phyloP scores from a whole-genome alignment of 2,113 vertebrate genomes.

The Herpetotheres cachinnans region DNA sequence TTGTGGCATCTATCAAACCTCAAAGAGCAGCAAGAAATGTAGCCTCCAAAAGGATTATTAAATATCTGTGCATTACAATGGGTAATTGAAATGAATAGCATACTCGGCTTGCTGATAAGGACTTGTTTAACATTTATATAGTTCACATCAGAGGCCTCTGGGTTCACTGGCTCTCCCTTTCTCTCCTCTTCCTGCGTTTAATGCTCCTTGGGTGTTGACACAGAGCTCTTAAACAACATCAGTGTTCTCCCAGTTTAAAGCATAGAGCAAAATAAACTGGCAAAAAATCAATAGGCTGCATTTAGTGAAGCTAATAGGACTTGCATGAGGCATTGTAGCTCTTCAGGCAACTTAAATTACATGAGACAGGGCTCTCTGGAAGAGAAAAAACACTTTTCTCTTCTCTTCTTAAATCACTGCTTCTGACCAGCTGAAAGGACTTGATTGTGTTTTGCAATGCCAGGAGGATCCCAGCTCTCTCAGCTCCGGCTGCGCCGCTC shows the following conservation, averaged over 20 bases:
- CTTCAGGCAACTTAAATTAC: conserved; percentile 51
- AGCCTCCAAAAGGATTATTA: conserved; percentile 54
- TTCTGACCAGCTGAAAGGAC: not conserved
- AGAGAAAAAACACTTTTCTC: conserved; percentile 53
- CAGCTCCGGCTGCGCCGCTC: fast-evolving
- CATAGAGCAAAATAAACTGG: conserved; percentile 62
- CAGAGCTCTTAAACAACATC: conserved; percentile 48
- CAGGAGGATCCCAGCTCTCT: not conserved
- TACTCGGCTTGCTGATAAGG: conserved; percentile 5
- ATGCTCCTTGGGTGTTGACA: conserved; percentile 58
- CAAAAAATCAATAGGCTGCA: conserved; percentile 66
- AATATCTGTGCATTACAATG: conserved; percentile 52
- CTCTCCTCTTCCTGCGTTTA: conserved; percentile 1
- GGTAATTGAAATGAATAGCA: conserved; percentile 46
- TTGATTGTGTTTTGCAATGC: not conserved
- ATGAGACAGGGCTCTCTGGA: conserved; percentile 18
- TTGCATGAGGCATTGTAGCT: conserved; percentile 53
- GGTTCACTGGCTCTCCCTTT: not conserved
- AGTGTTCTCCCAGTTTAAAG: conserved; percentile 55
- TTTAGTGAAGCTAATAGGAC: conserved; percentile 67
- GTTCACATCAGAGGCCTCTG: conserved; percentile 41
- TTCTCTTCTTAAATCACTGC: not conserved
- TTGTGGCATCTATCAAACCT: conserved; percentile 48
- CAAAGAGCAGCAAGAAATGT: conserved; percentile 57
- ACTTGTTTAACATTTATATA: conserved; percentile 64